Conservation (phyloP, 2,797 vertebrate species). For the Arctocebus calabarensis region DNA sequence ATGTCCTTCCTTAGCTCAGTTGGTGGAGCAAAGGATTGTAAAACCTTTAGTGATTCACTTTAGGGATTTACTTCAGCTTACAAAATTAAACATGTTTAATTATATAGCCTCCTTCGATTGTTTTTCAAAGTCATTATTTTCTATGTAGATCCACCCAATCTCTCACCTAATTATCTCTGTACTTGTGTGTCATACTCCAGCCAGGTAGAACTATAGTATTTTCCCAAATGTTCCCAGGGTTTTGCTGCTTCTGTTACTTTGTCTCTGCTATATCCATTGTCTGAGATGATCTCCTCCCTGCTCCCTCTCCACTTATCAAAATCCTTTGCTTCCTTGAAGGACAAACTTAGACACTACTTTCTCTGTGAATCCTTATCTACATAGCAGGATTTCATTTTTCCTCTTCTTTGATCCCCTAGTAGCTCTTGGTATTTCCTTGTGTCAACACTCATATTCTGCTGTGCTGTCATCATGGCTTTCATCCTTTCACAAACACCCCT, state of each 20-base stretch:
- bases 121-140: background rate
- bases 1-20: background rate
- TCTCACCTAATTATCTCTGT: background rate
- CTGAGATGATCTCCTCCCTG: background rate
- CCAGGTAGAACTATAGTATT: background rate
- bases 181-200: background rate
- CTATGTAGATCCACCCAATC: background rate
- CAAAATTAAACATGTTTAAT: conserved; percentile 48
- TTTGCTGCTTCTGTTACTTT: background rate
- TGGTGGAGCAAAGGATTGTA: background rate
- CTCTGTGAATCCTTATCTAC: background rate
- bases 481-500: background rate
- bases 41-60: conserved; percentile 7
- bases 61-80: background rate
- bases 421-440: background rate
- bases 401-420: background rate
- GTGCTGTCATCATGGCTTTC: background rate
- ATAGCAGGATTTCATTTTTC: background rate
- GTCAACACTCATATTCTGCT: background rate
- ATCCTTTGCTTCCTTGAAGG: background rate
- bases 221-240: background rate
- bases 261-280: background rate
- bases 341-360: background rate
- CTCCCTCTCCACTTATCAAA: background rate
- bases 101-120: background rate